Evolutionary conservation across 2,797 vertebrate genomes (phyloP).

Genomic region (Pelodytes ibericus): DNA sequence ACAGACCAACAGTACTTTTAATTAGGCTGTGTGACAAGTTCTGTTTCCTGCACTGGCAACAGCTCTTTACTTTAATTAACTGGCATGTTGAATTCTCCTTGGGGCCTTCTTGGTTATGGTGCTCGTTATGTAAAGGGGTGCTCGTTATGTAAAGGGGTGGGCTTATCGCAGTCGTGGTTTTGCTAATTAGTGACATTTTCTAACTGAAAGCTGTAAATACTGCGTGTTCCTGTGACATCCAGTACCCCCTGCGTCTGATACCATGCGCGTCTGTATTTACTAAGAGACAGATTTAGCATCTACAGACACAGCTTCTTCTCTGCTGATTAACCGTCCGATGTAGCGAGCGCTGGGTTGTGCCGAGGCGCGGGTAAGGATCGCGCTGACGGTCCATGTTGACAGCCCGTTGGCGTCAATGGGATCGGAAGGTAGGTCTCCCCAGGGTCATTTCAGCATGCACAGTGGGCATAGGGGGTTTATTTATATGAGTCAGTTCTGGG

Average conservation of each 20-base stretch:
- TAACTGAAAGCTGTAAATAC: neutral
- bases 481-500: too few species aligned
- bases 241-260: neutral
- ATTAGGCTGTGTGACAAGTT: constrained; percentile 20
- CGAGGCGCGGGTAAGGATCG: too few species aligned
- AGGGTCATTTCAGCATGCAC: too few species aligned
- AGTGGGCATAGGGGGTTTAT: too few species aligned
- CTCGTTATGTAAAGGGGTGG: neutral
- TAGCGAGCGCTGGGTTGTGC: too few species aligned
- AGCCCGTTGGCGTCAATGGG: too few species aligned
- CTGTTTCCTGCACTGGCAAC: constrained; percentile 7
- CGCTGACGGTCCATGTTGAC: too few species aligned
- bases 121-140: neutral
- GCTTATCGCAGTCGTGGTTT: neutral
- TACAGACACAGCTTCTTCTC: too few species aligned
- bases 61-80: constrained; percentile 27
- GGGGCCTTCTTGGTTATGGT: constrained; percentile 15
- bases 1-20: constrained; percentile 15
- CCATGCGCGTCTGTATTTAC: too few species aligned
- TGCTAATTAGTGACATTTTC: constrained; percentile 26
- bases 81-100: constrained; percentile 27
- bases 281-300: too few species aligned
- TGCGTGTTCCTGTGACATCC: neutral
- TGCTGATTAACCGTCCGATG: too few species aligned
- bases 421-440: too few species aligned